A percentile compares a stretch with the other conserved stretches of the same genome.
Evolutionary conservation across 2,888 invertebrate species (phyloP).

Genomic region (Epinotia brunnichana): DNA sequence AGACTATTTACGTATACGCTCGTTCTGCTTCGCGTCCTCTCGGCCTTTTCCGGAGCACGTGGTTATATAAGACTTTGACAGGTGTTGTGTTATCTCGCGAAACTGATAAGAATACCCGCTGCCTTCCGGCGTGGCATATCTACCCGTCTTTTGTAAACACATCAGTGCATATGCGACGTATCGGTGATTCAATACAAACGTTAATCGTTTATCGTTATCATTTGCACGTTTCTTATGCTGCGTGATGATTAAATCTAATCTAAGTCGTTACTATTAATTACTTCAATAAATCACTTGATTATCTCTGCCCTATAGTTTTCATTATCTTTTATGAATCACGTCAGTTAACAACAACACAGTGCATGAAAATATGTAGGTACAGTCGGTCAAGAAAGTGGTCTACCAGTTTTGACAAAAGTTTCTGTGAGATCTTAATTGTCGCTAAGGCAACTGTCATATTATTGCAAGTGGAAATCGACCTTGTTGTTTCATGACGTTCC

Average conservation of each 20-base stretch:
- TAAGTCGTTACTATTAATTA: neutral
- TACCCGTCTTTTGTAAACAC: slow-evolving; percentile 19
- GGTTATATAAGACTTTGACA: slow-evolving; percentile 62
- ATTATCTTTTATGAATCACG: neutral
- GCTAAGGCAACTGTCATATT: too few species aligned
- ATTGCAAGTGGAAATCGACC: too few species aligned
- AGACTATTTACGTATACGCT: slow-evolving; percentile 75
- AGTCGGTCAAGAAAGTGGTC: too few species aligned
- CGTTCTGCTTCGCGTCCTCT: slow-evolving; percentile 61
- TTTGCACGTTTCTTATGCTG: slow-evolving; percentile 1
- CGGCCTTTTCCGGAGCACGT: slow-evolving; percentile 74
- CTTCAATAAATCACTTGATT: neutral
- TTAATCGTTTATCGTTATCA: slow-evolving; percentile 1
- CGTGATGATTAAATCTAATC: slow-evolving; percentile 10
- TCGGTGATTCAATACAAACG: neutral
- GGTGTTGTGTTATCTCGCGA: slow-evolving; percentile 55
- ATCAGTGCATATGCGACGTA: neutral
- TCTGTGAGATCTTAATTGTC: too few species aligned
- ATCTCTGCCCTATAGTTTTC: neutral
- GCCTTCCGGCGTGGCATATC: slow-evolving; percentile 29
- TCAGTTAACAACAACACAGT: too few species aligned
- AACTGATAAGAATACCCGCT: slow-evolving; percentile 34
- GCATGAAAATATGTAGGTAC: too few species aligned
- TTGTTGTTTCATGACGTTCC: too few species aligned
- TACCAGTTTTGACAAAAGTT: too few species aligned